Base-by-base conservation (phyloP, 1,140 invertebrate genomes). In the Diachasma alloeum region DNA sequence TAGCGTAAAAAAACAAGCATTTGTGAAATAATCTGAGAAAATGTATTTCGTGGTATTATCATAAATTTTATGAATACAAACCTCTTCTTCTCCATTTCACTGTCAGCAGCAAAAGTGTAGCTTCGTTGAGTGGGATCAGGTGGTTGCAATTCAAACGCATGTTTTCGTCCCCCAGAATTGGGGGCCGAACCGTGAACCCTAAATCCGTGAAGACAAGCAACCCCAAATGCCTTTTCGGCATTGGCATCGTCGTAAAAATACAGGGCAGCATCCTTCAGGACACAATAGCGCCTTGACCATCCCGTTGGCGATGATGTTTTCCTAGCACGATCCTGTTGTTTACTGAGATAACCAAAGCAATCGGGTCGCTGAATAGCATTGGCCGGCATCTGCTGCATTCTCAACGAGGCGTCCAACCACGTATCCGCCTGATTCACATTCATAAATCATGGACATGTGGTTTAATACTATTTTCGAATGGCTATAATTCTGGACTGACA, bases 61-160 rank as follows among this genome's bases (percentile, higher is more conserved):
- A 31, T 31, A 31, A 31, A 3, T 31, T 31, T 31, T 31, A 31
- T 31, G 2, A 6, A 31, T 67, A 42, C 63, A 11, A 44, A 68
- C 97, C 97, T 94, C 91, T 97, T 97, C 87, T 96, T 97, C 83
- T 99, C 97, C 90, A 96, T 95, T 88, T 98, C 97, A 10, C 96
- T 96, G 82, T 99, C 97, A 1, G 97, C 95, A 84, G 95, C 94
- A 89, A 99, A 98, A 85, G 95, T 97, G 86, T 97, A 98, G 85
- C 95, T 94, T 81, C 96, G 92, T 85, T 97, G 94, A 81, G 94
- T 95, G 0, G 94, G 90, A 81, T 97, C 95, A 4, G 96, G 95
- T 44, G 98, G 96, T 83, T 96, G 92, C 36, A 98, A 92, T 89
- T 97, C 96, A 88, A 99, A 99, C 19, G 95, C 95, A 87, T 96